Percentiles rank a stretch among this genome's conserved stretches.
These are phyloP conservation scores for Amazona ochrocephala DNA, from an alignment of 2,797 vertebrate genomes.

Conservation along the genomic window DNA sequence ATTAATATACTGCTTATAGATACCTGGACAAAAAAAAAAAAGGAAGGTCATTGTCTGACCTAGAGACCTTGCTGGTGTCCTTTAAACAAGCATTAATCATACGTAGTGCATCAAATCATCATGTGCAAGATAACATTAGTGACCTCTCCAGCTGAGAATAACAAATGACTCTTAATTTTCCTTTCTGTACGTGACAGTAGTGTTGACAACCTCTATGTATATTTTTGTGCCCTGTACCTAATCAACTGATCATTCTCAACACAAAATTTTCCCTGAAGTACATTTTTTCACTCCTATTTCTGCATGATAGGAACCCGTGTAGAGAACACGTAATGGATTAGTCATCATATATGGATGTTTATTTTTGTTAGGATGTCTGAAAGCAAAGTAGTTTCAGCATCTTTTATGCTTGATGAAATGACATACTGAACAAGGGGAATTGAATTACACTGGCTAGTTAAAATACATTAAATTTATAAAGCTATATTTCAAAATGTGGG, in stretches of 20 bases:
- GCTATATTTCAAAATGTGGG: background rate
- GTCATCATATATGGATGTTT: background rate
- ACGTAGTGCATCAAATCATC: slow-evolving; percentile 61
- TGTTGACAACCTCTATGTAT: slow-evolving; percentile 49
- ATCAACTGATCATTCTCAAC: slow-evolving; percentile 25
- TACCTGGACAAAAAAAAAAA: slow-evolving; percentile 1
- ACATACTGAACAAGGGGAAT: background rate
- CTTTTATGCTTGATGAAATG: background rate
- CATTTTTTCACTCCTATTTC: background rate
- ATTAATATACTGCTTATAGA: slow-evolving; percentile 49
- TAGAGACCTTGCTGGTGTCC: slow-evolving; percentile 61
- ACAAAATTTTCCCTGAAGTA: background rate
- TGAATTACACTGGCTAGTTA: background rate
- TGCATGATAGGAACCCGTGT: background rate
- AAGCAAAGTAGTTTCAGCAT: background rate
- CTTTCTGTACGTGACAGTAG: slow-evolving; percentile 58
- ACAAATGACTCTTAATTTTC: slow-evolving; percentile 58
- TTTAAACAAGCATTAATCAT: slow-evolving; percentile 70
- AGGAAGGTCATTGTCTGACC: slow-evolving; percentile 50
- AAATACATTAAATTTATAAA: background rate
- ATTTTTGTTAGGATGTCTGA: background rate
- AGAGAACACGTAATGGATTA: background rate
- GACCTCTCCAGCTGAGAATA: slow-evolving; percentile 60
- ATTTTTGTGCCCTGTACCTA: slow-evolving; percentile 49
- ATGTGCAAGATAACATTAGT: slow-evolving; percentile 56